Evolutionary conservation across 2,797 vertebrate genomes (phyloP).

Genomic region (Mionectes olivaceus): DNA sequence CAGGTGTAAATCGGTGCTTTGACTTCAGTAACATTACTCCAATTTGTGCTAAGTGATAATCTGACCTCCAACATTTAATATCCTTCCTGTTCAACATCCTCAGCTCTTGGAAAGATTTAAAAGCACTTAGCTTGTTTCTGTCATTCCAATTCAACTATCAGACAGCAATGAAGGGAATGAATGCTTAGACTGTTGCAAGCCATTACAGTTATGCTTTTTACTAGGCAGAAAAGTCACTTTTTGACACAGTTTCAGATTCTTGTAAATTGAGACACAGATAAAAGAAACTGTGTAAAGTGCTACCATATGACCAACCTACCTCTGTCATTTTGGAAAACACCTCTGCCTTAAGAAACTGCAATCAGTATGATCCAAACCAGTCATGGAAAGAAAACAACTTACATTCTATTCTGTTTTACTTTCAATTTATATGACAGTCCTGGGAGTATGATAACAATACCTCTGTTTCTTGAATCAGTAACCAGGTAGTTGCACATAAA

Average conservation of each 20-base stretch:
- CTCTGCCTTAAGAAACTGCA: neutral
- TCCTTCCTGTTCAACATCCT: constrained; percentile 18
- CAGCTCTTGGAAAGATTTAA: constrained; percentile 11
- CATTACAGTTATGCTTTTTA: rapidly evolving
- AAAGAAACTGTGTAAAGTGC: neutral
- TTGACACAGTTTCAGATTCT: constrained; percentile 4
- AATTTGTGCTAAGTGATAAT: neutral
- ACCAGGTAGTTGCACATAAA: neutral
- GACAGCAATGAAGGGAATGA: neutral
- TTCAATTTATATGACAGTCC: neutral
- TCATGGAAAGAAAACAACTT: neutral
- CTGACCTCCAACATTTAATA: neutral
- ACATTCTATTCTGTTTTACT: neutral
- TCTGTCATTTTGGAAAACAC: neutral
- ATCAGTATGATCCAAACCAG: neutral
- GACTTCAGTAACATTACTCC: constrained; percentile 6
- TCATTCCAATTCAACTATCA: neutral
- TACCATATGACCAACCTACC: neutral
- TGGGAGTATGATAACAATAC: neutral
- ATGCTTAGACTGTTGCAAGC: neutral
- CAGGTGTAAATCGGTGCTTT: neutral
- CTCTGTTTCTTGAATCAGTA: neutral
- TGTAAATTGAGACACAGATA: neutral
- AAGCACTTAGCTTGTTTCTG: neutral
- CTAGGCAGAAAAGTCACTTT: neutral